A percentile compares a stretch with the other conserved stretches of the same genome.
These are phyloP conservation scores for Halictus rubicundus DNA, from an alignment of 1,140 invertebrate genomes.

Conservation along the genomic window DNA sequence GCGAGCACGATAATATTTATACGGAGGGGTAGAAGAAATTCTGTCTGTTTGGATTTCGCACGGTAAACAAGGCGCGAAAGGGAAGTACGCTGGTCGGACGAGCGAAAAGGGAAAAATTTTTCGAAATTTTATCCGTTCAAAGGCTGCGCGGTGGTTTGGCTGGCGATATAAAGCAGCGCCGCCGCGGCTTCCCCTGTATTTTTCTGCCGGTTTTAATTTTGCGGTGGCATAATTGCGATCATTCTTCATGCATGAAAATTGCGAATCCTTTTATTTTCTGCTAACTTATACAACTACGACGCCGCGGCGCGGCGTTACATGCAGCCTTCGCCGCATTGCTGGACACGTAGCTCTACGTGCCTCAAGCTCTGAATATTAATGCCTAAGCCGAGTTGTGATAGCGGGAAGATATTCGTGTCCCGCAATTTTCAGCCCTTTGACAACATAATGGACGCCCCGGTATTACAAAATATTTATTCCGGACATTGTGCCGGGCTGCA, in stretches of 20 bases:
- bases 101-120: neutral
- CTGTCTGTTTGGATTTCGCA: neutral
- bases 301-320: neutral
- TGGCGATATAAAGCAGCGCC: neutral
- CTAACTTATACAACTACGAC: neutral
- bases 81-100: neutral
- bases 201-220: slow-evolving; percentile 2
- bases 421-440: slow-evolving; percentile 10
- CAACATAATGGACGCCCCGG: neutral
- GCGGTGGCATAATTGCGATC: neutral
- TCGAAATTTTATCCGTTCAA: neutral
- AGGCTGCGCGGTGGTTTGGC: neutral
- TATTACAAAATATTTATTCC: neutral
- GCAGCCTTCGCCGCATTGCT: slow-evolving; percentile 8
- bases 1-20: neutral
- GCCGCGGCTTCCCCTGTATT: neutral
- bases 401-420: neutral
- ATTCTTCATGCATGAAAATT: slow-evolving; percentile 10
- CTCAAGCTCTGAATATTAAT: slow-evolving; percentile 31
- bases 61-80: neutral
- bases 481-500: neutral
- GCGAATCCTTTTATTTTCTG: slow-evolving; percentile 13
- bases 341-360: slow-evolving; percentile 36
- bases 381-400: slow-evolving; percentile 23
- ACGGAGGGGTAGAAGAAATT: neutral